Base-by-base conservation (phyloP, 2,888 invertebrate species). In the Andricus curvator region DNA sequence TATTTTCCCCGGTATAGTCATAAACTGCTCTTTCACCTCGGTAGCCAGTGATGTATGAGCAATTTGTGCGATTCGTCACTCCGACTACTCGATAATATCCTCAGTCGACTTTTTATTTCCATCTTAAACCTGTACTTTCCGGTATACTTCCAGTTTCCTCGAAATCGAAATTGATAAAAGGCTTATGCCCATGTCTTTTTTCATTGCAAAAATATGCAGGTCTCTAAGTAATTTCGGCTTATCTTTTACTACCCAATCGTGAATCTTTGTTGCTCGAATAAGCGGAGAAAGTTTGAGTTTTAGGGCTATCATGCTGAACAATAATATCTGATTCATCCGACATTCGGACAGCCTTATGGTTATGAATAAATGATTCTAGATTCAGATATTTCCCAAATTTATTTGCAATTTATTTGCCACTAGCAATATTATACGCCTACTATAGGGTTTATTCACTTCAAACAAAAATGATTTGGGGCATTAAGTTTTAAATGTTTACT, bases 1-100 rank as follows among this genome's bases (percentile, higher is more conserved):
- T 70, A 68, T 70, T 51, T 70, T 70, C 70, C 29, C 8, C 48
- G 20, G 48, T 68, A 70, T 29, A 51, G 70, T 70, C 48, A 17
- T 70, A 70, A 70, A 70, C 44, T 70, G 70, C 70, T 70, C 70
- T 70, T 68, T 68, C 68, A 68, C 68, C 70, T 70, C 48, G 17
- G 25, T 70, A 25, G 17, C 29, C 15, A 22, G 29, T 70, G 70
- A 51, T 51, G 70, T 70, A 70, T 70, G 70, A 70, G 51, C 70
- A 70, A 70, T 70, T 70, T 70, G 70, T 70, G 29, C 70, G 25
- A 70, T 70, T 70, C 70, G 48, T 70, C 48, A 70, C 48, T 70
- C 48, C 2, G 3, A 51, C 44, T 51, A 9, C 29, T 48, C 48
- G 25, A 25, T 68, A 44, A 48, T 70, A 44, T 44, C 68, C 22